Evolutionary conservation across 2,113 vertebrate species (phyloP), one percentile per base, ranked within the genome.

Genomic region (Trichomycterus rosablanca): DNA sequence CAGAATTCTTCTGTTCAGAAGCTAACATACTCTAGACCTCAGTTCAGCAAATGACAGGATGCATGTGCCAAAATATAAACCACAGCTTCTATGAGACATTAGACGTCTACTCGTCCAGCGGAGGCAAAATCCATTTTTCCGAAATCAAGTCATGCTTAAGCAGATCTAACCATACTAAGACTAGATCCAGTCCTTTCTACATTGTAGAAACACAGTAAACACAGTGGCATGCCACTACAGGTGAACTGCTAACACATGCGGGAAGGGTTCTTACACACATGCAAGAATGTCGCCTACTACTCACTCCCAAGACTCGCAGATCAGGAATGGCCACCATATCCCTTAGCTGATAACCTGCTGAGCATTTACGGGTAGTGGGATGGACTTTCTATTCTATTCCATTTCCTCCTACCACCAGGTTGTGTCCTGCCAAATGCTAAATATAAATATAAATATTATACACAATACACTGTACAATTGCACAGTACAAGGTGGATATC

Each of bases 181-280:
- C n/a, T n/a, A n/a, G n/a, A n/a, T n/a, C n/a, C n/a, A n/a, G n/a
- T n/a, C n/a, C n/a, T n/a, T n/a, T n/a, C n/a, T n/a, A n/a, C n/a
- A n/a, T n/a, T n/a, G n/a, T n/a, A n/a, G n/a, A n/a, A n/a, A n/a
- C n/a, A n/a, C n/a, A n/a, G n/a, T n/a, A 74, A 65, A 73, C 73
- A 63, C 42, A 55, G 26, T 69, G 70, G 63, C 70, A 55, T 74
- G 68, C 62, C 35, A 52, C 35, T 59, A 65, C 73, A 67, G 12
- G 70, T 37, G 43, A 68, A 45, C 46, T 66, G 57, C 60, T 45
- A 9, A 35, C 54, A 55, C 53, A 73, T 57, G 40, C 48, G 59
- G 66, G 72, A 81, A 77, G 74, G 72, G 55, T 61, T 51, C 68
- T 66, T 69, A 37, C 51, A 57, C 72, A 77, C 51, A 35, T 7